Conservation (phyloP, 1,140 invertebrate genomes). For the Pantala flavescens region DNA sequence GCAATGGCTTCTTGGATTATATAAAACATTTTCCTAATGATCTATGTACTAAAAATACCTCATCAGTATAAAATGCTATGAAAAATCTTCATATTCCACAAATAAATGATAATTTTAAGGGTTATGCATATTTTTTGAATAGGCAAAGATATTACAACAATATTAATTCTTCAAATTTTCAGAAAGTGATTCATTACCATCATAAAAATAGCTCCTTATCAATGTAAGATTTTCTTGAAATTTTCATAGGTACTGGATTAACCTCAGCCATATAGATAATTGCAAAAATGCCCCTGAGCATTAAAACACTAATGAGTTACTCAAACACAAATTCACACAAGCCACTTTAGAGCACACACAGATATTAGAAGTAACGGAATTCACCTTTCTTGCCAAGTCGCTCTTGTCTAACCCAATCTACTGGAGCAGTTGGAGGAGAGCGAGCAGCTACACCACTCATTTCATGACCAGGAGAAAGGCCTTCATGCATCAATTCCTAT, state of each 20-base stretch:
- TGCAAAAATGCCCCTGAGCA: constrained; percentile 1
- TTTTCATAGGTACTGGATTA: not conserved
- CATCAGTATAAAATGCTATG: too few species aligned
- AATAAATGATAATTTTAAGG: too few species aligned
- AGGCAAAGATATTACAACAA: too few species aligned
- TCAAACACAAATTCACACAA: not conserved
- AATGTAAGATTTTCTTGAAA: not conserved
- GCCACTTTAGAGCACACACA: not conserved
- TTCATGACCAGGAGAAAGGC: constrained; percentile 9
- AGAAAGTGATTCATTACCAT: too few species aligned
- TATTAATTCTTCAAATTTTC: too few species aligned
- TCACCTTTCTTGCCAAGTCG: constrained; percentile 89
- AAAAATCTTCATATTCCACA: too few species aligned
- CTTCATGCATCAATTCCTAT: constrained; percentile 15
- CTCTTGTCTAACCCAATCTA: constrained; percentile 75
- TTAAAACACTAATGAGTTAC: not conserved
- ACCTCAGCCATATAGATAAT: not conserved
- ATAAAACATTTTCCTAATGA: too few species aligned
- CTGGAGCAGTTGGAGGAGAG: constrained; percentile 40
- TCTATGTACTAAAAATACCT: too few species aligned
- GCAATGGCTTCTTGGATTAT: too few species aligned
- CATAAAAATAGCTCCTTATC: too few species aligned
- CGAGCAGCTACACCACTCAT: not conserved
- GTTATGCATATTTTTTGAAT: too few species aligned
- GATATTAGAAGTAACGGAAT: constrained; percentile 81